Evolutionary conservation across 2,113 vertebrate species (phyloP).

Genomic region (Hucho hucho): DNA sequence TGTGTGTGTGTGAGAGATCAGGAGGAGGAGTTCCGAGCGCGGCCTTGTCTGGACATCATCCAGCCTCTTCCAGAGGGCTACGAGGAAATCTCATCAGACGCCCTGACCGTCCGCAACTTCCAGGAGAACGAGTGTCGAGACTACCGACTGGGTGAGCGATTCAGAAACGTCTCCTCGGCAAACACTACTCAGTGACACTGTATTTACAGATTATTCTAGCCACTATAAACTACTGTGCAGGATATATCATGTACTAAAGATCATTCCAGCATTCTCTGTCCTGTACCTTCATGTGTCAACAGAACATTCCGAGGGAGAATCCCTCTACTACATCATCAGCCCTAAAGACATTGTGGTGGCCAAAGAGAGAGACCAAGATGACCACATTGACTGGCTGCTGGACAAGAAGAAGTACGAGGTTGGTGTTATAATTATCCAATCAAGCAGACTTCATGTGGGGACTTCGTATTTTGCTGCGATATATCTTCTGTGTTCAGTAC

Average conservation of each 20-base stretch:
- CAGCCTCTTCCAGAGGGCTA: constrained; percentile 87
- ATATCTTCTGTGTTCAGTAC: too few relatives aligned
- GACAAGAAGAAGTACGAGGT: constrained; percentile 99
- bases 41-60: constrained; percentile 94
- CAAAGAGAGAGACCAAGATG: constrained; percentile 97
- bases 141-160: constrained; percentile 87
- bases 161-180: constrained; percentile 32
- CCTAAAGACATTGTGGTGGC: constrained; percentile 97
- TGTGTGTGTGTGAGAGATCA: constrained; percentile 47
- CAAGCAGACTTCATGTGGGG: background rate
- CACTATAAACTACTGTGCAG: background rate
- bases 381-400: constrained; percentile 98
- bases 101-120: constrained; percentile 92
- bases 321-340: constrained; percentile 97
- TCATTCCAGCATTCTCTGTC: background rate
- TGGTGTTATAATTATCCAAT: constrained; percentile 31
- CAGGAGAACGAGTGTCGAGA: constrained; percentile 96
- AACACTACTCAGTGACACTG: constrained; percentile 44
- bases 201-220: background rate
- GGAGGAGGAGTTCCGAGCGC: constrained; percentile 88
- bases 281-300: constrained; percentile 44
- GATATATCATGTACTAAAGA: background rate
- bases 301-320: constrained; percentile 96
- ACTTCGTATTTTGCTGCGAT: background rate
- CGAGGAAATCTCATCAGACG: constrained; percentile 97